Base-by-base conservation (phyloP, 2,888 invertebrate species). In the Oscheius sp. region DNA sequence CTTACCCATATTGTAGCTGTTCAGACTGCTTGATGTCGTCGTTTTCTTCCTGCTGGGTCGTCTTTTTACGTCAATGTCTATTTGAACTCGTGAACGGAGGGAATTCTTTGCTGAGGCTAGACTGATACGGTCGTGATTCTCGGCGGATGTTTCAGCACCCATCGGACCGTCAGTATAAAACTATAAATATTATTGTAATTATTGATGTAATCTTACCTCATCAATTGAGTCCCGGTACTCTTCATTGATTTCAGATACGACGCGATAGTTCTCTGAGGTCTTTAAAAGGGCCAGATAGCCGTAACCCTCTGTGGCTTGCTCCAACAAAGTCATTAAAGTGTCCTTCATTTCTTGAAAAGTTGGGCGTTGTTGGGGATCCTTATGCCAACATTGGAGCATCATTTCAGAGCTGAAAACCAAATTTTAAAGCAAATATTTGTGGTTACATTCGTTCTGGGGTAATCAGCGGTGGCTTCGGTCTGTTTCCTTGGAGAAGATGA, bases 331-430 rank as follows among this genome's bases (percentile, higher is more conserved):
- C 16, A 85, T 81, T 27, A 86, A 76, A 25, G 77, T 76, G n/a
- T 80, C 73, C 2, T 81, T 77, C 1, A 88, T 73, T 49, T 84
- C 84, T 55, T 85, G 77, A 75, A 86, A 84, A 16, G 79, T 72
- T 0, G 86, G 87, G n/a, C 87, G 73, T n/a, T 77, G 66, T 49
- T 75, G 72, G 2, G 86, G 84, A 41, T 77, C 71, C 68, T 82
- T 81, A 12, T 74, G 55, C 87, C 87, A 87, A 68, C 87, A 87
- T 23, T 71, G 69, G 7, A 61, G 61, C 88, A 88, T 85, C 56
- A 88, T 69, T 45, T 84, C 81, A 69, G 76, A 64, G 23, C 84
- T 84, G 63, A 41, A 52, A 61, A 9, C 6, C 29, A 35, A 45
- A 6, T 45, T 21, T 5, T 41, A 9, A 25, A 7, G 46, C 1